Conservation (phyloP, 2,797 vertebrate species). For the Cirrhinus mrigala region DNA sequence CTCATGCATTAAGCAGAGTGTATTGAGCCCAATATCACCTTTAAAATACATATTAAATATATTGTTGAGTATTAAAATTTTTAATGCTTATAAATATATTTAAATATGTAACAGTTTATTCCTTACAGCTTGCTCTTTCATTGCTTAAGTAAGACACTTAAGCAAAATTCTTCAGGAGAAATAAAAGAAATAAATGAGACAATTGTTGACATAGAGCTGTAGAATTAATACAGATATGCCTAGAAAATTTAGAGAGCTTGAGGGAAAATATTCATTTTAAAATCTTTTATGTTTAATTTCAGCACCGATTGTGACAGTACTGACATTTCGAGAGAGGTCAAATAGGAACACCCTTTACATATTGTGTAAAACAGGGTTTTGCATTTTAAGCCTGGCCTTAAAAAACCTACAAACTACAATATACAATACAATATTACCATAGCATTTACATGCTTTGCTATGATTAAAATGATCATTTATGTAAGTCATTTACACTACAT, state of each 20-base stretch:
- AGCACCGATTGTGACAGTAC: no score
- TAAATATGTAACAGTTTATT: not conserved
- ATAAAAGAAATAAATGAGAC: not conserved
- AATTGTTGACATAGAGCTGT: not conserved
- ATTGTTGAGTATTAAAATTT: not conserved
- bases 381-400: not conserved
- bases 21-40: conserved; percentile 15
- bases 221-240: not conserved
- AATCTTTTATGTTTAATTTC: not conserved
- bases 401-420: not conserved
- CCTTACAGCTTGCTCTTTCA: not conserved
- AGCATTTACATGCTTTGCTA: not conserved
- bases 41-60: conserved; percentile 10
- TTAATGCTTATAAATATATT: not conserved
- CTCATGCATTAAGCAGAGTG: conserved; percentile 34
- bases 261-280: not conserved
- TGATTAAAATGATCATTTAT: not conserved
- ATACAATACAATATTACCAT: not conserved
- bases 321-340: not conserved
- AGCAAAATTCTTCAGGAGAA: not conserved
- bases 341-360: not conserved
- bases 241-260: not conserved
- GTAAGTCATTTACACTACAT: not conserved
- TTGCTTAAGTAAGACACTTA: not conserved
- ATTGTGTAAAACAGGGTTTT: not conserved